Evolutionary conservation across 2,888 invertebrate species (phyloP), one percentile per base, ranked within the genome.

Genomic region (Ennomos fuscantarius): DNA sequence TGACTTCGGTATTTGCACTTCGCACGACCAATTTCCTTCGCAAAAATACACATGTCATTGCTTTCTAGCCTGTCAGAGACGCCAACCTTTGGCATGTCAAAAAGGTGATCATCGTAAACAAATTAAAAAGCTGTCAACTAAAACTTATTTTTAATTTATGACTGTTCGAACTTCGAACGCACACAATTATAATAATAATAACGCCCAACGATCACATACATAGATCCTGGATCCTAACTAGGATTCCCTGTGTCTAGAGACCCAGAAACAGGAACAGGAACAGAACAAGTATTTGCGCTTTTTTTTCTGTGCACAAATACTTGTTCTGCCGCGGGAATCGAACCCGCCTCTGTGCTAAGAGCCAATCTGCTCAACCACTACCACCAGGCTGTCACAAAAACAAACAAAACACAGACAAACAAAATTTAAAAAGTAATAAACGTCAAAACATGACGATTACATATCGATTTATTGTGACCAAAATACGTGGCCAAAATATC

Each of bases 381-480:
- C n/a, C n/a, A n/a, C n/a, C n/a, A n/a, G n/a, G n/a, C n/a, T n/a
- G n/a, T n/a, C n/a, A n/a, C n/a, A n/a, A n/a, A n/a, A n/a, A n/a
- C n/a, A n/a, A n/a, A 46, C 41, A 9, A 36, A 49, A 9, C 8
- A 33, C 39, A 12, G 37, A 31, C 45, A 41, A 35, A 12, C 8
- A 24, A 31, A 8, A 37, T 48, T 48, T 37, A 15, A 39, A 53
- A 35, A 15, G 35, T 9, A n/a, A 35, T 31, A 45, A 45, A 49
- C 32, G 48, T 49, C 53, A 72, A 66, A 72, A 70, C 68, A 71
- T 33, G 59, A 59, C 65, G 59, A 72, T 73, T 70, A 65, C 58
- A 55, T 53, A 65, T 70, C 66, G 67, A 73, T 72, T 76, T 73
- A 73, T 76, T 64, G 69, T 74, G 62, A 72, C 78, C 60, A 72